Evolutionary conservation across 2,797 vertebrate genomes (phyloP).

Genomic region (Pampus argenteus): DNA sequence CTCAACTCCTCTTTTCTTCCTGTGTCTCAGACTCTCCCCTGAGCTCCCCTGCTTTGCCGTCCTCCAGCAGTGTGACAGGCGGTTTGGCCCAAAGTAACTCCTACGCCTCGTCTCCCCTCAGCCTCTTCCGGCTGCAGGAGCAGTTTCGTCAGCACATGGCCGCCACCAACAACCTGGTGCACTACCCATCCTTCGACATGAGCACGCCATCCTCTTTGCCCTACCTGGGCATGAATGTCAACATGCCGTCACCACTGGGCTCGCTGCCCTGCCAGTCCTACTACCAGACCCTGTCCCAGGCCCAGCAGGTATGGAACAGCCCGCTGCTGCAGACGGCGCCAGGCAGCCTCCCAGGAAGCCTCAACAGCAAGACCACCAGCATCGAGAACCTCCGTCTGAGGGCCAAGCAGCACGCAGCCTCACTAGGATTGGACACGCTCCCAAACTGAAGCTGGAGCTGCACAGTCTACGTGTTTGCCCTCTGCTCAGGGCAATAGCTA

Average conservation of each 20-base stretch:
- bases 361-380: conserved; percentile 99
- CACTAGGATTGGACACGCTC: conserved; percentile 94
- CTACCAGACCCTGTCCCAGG: conserved; percentile 96
- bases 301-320: conserved; percentile 96
- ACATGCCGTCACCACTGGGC: conserved; percentile 92
- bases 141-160: conserved; percentile 99
- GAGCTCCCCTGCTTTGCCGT: conserved; percentile 84
- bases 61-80: conserved; percentile 84
- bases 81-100: conserved; percentile 90
- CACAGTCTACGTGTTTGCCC: conserved; percentile 3
- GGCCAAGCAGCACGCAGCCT: conserved; percentile 97
- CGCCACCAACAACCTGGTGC: conserved; percentile 97
- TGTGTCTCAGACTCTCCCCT: conserved; percentile 89
- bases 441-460: conserved; percentile 87
- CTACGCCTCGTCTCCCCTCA: conserved; percentile 97
- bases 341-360: conserved; percentile 82
- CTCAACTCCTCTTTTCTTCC: conserved; percentile 24
- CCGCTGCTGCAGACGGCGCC: conserved; percentile 90
- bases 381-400: conserved; percentile 97
- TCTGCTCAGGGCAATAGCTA: conserved; percentile 12
- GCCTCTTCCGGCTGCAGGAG: conserved; percentile 99
- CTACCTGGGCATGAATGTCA: conserved; percentile 96
- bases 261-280: conserved; percentile 98
- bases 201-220: conserved; percentile 91
- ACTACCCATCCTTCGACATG: conserved; percentile 98